Base-by-base conservation (phyloP, 2,113 vertebrate genomes). In the Casuarius casuarius region DNA sequence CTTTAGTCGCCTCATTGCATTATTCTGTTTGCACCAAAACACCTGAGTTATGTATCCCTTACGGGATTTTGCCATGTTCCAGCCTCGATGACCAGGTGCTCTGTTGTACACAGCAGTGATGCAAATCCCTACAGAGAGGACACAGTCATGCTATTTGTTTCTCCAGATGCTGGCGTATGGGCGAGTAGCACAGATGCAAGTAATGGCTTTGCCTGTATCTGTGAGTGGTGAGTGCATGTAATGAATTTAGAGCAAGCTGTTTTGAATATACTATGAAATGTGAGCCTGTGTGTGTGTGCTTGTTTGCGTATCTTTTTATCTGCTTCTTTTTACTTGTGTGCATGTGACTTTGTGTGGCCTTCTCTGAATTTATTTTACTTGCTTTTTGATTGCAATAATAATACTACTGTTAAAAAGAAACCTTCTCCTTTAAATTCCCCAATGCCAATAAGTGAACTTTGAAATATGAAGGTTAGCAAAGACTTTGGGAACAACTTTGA, bases 401-500 rank as follows among this genome's bases (percentile, higher is more conserved):
- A 91, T 42, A 46, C 35, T 9, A 1, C 42, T 68, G 44, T 33
- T 81, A 29, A 68, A 94, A 80, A 87, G 42, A 67, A 95, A 33
- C 78, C 54, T 74, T 87, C 65, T 78, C 67, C 76, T 96, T 96
- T 89, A 91, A 95, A 94, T 96, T 92, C 95, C 86, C 85, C 70
- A n/a, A 10, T 44, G 80, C 86, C 77, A 42, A 40, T 38, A 33
- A 89, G 5, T 59, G 68, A 91, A 93, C 95, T 96, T 93, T 96
- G 89, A 97, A 97, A 93, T 35, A 20, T 9, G 92, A 95, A 97
- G 95, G 96, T 94, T 94, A 95, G 86, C 79, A 77, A 70, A 96
- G 94, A 95, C 92, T 96, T 97, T 86, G 63, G 83, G 89, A 85
- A 78, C 80, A 95, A 82, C 89, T 96, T 80, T 94, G 92, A 95